Conservation (phyloP, 2,888 invertebrate species). For the Sinotaia quadrata region DNA sequence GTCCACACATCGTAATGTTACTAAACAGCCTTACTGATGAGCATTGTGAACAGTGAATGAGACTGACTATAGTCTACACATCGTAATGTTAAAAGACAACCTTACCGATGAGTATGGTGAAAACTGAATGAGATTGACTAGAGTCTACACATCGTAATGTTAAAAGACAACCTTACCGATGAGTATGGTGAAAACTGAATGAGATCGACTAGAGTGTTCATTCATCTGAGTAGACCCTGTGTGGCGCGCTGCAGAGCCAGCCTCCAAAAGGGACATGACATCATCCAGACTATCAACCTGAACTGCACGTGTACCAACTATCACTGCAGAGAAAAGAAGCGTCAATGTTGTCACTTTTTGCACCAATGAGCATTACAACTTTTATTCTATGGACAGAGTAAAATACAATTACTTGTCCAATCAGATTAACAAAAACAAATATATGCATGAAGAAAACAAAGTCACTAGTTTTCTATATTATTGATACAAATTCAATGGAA, state of each 20-base stretch:
- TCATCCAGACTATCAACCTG: conserved; percentile 68
- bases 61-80: too few species aligned
- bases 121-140: conserved; percentile 72
- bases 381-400: neutral
- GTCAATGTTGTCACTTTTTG: neutral
- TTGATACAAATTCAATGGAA: too few species aligned
- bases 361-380: too few species aligned
- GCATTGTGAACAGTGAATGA: too few species aligned
- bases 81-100: neutral
- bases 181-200: conserved; percentile 71
- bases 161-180: conserved; percentile 59
- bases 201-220: conserved; percentile 72
- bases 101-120: conserved; percentile 70
- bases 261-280: conserved; percentile 68
- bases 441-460: too few species aligned
- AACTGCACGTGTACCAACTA: conserved; percentile 68
- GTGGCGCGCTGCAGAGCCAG: conserved; percentile 69
- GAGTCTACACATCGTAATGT: conserved; percentile 37
- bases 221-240: conserved; percentile 73
- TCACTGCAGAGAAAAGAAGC: conserved; percentile 54
- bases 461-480: too few species aligned
- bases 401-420: neutral
- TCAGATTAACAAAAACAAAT: neutral
- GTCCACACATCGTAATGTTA: too few species aligned
- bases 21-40: too few species aligned